Base-by-base conservation (phyloP, 2,113 vertebrate genomes). In the Nycticryphes semicollaris region DNA sequence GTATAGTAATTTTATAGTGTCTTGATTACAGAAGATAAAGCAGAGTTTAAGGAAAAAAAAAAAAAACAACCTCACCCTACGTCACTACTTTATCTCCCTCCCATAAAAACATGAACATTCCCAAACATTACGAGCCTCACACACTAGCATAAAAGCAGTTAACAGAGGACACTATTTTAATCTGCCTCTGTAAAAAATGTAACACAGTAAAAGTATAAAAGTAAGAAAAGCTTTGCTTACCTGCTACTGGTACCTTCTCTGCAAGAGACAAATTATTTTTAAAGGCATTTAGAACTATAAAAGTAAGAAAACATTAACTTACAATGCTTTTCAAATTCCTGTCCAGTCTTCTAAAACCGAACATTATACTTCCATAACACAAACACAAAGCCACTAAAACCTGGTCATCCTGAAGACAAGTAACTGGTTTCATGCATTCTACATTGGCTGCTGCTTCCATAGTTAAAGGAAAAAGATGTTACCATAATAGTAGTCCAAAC, bases 1-100 rank as follows among this genome's bases (percentile, higher is more conserved):
- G 98, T 98, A 98, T 96, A 97, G 95, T 97, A 97, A 98, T 98
- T 98, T 97, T 67, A 95, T 96, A 85, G 93, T 50, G 95, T 84
- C 80, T 94, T 94, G 97, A 96, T 95, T 91, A 94, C 43, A 97
- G 93, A 94, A 94, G 93, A 96, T 54, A 73, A 87, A 94, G 88
- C 23, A 89, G 56, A 93, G 67, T 74, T 94, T 93, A 93, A 88
- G 74, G 68, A 73, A 79, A 95, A 94, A 90, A 94, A 87, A 70
- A 64, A 69, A 79, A 95, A 94, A 90, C n/a, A 81, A 18, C 0
- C 39, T 39, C 39, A 39, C 39, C 84, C 57, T 80, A 51, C 6
- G 14, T 64, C 48, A 74, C 31, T 31, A 76, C 33, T 60, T 75
- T 74, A 82, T 51, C 22, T 24, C 89, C 87, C 84, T 67, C 87